Evolutionary conservation across 2,888 invertebrate genomes (phyloP), one percentile per base, ranked within the genome.

Genomic region (Hoplodrina ambigua): DNA sequence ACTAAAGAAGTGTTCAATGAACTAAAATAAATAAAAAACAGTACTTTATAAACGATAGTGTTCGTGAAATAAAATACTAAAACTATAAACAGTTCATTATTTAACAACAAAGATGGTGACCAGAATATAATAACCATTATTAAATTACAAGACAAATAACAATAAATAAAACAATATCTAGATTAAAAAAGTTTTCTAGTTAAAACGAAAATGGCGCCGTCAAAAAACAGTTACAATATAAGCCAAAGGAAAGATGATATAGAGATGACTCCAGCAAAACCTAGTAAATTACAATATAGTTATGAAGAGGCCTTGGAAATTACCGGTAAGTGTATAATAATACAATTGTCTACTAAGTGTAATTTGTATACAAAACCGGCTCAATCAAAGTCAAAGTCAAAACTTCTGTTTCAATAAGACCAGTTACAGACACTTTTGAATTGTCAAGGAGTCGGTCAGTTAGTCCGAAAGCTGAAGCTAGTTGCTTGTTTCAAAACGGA

Each of bases 281-380:
- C 58, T 5, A 67, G 57, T 33, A 75, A 75, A 46, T 61, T 64
- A 17, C 60, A 60, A 4, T 84, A 75, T 10, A 75, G 75, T 37
- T 90, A 90, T 30, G 90, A 90, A 59, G 88, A 90, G 54, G 90
- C 90, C 0, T 64, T 90, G 71, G 88, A 88, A 68, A 72, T 90
- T 53, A 85, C 89, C 46, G 90, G 90, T 90, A 69, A 82, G 85
- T 78, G 7, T 49, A 46, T 11, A 46, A 15, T 25, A 4, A n/a
- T 19, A 46, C 46, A 15, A 46, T 46, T 46, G 6, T 46, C 15
- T 46, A 5, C 17, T 17, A n/a, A 41, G 41, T 41, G 13, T 13
- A 8, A 41, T 10, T 10, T 37, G 10, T 37, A 37, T 37, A 10
- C 37, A 37, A 37, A 37, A 13, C 13, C 41, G 1, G 41, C 41